Evolutionary conservation across 1,140 invertebrate genomes (phyloP).

Genomic region (Chionoecetes opilio): DNA sequence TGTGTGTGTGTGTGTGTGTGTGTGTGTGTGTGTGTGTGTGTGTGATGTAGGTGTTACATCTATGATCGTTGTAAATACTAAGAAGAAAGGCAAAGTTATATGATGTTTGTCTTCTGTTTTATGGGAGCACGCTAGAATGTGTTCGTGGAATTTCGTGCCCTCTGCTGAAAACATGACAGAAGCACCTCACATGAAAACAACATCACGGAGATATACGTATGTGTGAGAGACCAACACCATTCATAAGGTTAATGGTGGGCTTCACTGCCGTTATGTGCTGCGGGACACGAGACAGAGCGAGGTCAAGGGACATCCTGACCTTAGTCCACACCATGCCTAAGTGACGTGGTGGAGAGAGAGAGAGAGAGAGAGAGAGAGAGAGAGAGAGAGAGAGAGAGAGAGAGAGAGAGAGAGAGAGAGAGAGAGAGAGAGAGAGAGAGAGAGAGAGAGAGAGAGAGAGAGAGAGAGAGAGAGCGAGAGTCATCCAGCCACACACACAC

Average conservation of each 20-base stretch:
- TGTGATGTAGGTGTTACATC: too few relatives aligned
- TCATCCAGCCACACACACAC: too few relatives aligned
- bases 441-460: too few relatives aligned
- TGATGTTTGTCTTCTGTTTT: too few relatives aligned
- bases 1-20: too few relatives aligned
- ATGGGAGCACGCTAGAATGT: background rate
- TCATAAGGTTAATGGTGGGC: background rate
- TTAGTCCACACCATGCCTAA: too few relatives aligned
- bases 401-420: constrained; percentile 58
- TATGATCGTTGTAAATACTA: too few relatives aligned
- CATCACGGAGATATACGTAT: background rate
- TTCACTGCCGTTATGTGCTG: background rate
- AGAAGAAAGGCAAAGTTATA: too few relatives aligned
- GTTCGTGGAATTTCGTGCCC: background rate
- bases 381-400: constrained; percentile 58
- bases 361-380: constrained; percentile 51
- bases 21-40: too few relatives aligned
- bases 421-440: constrained; percentile 48
- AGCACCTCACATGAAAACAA: background rate
- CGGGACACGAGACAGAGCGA: background rate
- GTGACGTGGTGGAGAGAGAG: too few relatives aligned
- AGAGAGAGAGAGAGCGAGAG: too few relatives aligned
- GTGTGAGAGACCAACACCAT: background rate
- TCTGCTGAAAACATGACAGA: background rate
- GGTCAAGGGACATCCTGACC: background rate